Conservation (phyloP, 53 echinoderm and acorn worm species). For the Arbacia lixula region DNA sequence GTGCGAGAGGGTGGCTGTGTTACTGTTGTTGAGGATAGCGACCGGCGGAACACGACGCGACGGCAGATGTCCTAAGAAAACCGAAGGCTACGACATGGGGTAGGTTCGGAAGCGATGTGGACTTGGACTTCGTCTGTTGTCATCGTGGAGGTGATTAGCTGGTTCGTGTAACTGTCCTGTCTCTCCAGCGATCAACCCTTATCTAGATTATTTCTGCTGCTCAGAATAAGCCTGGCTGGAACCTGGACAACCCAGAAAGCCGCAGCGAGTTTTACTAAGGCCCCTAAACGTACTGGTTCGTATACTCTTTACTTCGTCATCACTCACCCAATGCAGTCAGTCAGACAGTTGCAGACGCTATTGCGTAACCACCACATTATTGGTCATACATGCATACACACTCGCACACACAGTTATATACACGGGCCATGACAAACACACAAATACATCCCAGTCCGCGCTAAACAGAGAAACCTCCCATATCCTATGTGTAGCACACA, state of each 20-base stretch:
- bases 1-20: not conserved
- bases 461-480: not conserved
- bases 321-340: not conserved
- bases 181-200: no score
- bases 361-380: conserved; percentile 52
- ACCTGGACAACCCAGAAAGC: no score
- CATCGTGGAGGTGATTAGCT: not conserved
- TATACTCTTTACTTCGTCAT: no score
- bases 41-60: not conserved
- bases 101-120: not conserved
- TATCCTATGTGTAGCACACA: conserved; percentile 1
- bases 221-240: no score
- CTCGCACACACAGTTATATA: conserved; percentile 41
- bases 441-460: conserved; percentile 24
- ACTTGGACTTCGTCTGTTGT: not conserved
- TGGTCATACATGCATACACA: conserved; percentile 57
- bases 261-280: no score
- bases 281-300: no score
- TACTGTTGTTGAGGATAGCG: not conserved
- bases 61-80: no score
- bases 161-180: no score
- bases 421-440: conserved; percentile 19
- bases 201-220: no score
- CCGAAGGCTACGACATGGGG: no score
- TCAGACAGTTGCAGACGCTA: conserved; percentile 39